phyloP scores from a whole-genome alignment of 2,797 vertebrate species.

The Falco berigora region DNA sequence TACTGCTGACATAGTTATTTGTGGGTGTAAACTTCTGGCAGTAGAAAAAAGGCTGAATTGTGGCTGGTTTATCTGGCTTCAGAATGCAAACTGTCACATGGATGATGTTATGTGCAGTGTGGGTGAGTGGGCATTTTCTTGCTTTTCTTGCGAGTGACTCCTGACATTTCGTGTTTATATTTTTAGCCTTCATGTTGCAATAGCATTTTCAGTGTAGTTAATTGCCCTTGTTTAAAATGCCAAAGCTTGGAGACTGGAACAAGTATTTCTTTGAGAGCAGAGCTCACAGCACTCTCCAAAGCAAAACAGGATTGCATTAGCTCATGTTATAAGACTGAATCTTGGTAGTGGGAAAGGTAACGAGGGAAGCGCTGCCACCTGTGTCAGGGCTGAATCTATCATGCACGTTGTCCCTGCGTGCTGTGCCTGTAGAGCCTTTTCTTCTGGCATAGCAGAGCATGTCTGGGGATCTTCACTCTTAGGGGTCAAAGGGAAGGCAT shows the following conservation, averaged over 20 bases:
- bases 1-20: not conserved
- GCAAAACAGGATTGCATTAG: not conserved
- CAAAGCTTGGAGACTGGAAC: not conserved
- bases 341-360: not conserved
- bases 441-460: not conserved
- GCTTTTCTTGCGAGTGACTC: not conserved
- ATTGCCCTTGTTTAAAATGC: not conserved
- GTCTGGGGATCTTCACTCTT: not conserved
- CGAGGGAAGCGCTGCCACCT: not conserved
- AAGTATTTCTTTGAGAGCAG: not conserved
- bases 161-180: not conserved
- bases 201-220: not conserved
- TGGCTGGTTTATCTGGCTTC: not conserved
- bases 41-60: not conserved
- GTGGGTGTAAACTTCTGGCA: not conserved
- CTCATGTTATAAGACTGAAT: not conserved
- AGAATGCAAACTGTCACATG: not conserved
- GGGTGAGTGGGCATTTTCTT: not conserved
- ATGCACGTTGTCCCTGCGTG: not conserved
- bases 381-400: not conserved
- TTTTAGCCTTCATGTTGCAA: constrained; percentile 15
- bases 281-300: not conserved
- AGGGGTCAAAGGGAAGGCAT: not conserved
- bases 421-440: not conserved
- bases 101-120: not conserved